Base-by-base conservation (phyloP, 2,888 invertebrate genomes). In the Scotopteryx bipunctaria region DNA sequence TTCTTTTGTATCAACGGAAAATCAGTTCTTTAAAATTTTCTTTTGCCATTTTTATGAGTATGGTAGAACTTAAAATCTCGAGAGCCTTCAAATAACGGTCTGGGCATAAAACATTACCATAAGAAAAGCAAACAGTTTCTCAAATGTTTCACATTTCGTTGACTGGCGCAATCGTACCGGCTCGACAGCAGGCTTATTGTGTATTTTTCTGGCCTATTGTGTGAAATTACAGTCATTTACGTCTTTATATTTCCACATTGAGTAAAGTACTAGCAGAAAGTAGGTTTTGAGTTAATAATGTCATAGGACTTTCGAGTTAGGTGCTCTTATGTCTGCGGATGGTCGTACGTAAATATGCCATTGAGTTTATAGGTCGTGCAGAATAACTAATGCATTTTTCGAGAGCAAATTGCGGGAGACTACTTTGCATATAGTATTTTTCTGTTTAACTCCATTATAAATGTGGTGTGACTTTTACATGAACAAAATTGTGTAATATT, bases 161-260 rank as follows among this genome's bases (percentile, higher is more conserved):
- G 42, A 37, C 45, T 29, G 33, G n/a, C 31, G 48, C 35, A 47
- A 56, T 48, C 43, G 35, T 40, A 48, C 55, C 21, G 35, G 38
- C 56, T 59, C 59, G 65, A 69, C 69, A 64, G 61, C 29, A 44
- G 58, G 73, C 66, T 71, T 78, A 80, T 77, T 73, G 76, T 67
- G 57, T 64, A 79, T 81, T 81, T 83, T 78, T 82, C 78, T 68
- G 66, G 75, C 74, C 79, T 76, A 79, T 76, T 79, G 74, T 72
- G 53, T 66, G 59, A 74, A 79, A 83, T 83, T 71, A 72, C 75
- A 59, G 63, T 64, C 73, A 73, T 83, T 81, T 76, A 73, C 73
- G 69, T 72, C 68, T 71, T 75, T 73, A 73, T 64, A 67, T 71
- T 66, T 66, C 57, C 50, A 66, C 67, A 60, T 61, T 64, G 67